These are phyloP conservation scores for Volucella inflata DNA, from an alignment of 2,888 invertebrate genomes.

Conservation along the genomic window DNA sequence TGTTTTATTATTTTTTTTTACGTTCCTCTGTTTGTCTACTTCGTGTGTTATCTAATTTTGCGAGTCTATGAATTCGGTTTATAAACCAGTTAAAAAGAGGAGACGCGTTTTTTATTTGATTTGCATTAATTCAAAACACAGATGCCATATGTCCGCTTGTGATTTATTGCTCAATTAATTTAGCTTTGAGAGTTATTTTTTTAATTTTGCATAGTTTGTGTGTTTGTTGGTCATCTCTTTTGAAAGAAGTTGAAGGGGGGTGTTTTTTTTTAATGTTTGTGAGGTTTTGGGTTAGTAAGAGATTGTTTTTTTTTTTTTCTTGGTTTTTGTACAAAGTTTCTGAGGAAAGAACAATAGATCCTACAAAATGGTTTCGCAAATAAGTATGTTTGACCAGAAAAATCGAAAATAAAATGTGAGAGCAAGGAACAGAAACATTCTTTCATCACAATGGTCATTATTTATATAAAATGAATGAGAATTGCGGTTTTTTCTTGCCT, in stretches of 20 bases:
- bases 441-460: constrained; percentile 6
- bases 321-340: constrained; percentile 3
- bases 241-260: constrained; percentile 2
- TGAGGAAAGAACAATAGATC: constrained; percentile 28
- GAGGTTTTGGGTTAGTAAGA: constrained; percentile 23
- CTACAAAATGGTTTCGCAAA: background rate
- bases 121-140: constrained; percentile 59
- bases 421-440: constrained; percentile 1
- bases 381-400: constrained; percentile 6
- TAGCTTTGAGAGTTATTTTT: constrained; percentile 31
- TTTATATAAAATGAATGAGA: background rate
- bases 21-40: constrained; percentile 24
- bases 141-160: constrained; percentile 51
- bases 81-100: constrained; percentile 20
- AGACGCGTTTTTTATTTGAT: constrained; percentile 35
- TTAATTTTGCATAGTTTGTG: constrained; percentile 34
- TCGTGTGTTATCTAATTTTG: constrained; percentile 25
- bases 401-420: background rate
- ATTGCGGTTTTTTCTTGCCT: background rate
- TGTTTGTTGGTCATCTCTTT: constrained; percentile 2
- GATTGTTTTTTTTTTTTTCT: background rate
- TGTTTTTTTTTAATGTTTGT: background rate
- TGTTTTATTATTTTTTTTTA: constrained; percentile 9
- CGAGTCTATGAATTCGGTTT: background rate
- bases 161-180: constrained; percentile 68